phyloP scores from a whole-genome alignment of 1,140 invertebrate genomes.

The Hydropsyche tenuis region DNA sequence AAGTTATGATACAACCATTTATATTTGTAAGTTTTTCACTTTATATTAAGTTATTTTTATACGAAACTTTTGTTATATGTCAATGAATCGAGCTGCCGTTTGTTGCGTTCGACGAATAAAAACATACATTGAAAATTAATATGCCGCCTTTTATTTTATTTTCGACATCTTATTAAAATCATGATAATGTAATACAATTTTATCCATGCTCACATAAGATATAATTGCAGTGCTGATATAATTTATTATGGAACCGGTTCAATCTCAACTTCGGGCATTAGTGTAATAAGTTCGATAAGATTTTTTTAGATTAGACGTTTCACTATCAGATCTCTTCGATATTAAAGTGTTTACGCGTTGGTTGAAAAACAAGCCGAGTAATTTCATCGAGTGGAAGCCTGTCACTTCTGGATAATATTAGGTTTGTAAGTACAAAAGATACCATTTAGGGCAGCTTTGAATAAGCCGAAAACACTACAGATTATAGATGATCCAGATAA shows the following conservation, averaged over 20 bases:
- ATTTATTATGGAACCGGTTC: slow-evolving; percentile 20
- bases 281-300: not conserved
- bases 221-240: not conserved
- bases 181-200: not conserved
- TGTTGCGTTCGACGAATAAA: slow-evolving; percentile 15
- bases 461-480: not conserved
- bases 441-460: slow-evolving; percentile 11
- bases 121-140: not conserved
- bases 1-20: slow-evolving; percentile 46
- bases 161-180: not conserved
- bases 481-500: slow-evolving; percentile 23
- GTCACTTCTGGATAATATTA: slow-evolving; percentile 43
- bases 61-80: slow-evolving; percentile 9
- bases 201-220: not conserved
- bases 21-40: slow-evolving; percentile 38
- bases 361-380: slow-evolving; percentile 32
- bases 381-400: slow-evolving; percentile 35
- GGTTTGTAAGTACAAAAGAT: slow-evolving; percentile 24
- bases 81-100: slow-evolving; percentile 4
- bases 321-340: slow-evolving; percentile 21
- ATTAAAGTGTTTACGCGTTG: slow-evolving; percentile 30
- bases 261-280: slow-evolving; percentile 9
- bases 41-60: slow-evolving; percentile 34
- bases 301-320: slow-evolving; percentile 27
- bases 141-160: not conserved